A percentile compares a stretch with the other conserved stretches of the same genome.
phyloP scores from a whole-genome alignment of 2,888 invertebrate genomes.

The Heliothis peltigera region DNA sequence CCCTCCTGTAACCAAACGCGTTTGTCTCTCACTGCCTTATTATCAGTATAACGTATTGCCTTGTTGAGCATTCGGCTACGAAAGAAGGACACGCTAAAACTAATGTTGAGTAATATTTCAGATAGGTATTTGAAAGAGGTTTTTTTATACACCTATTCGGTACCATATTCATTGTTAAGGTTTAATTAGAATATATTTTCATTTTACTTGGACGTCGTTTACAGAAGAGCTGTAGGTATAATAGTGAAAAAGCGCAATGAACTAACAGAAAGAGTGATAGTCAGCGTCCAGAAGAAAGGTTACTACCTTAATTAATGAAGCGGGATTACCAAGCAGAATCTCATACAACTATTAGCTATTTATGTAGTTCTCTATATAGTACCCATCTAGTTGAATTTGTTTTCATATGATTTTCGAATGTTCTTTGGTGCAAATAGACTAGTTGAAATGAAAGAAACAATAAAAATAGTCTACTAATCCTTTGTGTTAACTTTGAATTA shows the following conservation, averaged over 20 bases:
- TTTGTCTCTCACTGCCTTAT: slow-evolving; percentile 61
- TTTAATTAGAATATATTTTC: background rate
- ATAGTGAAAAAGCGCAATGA: background rate
- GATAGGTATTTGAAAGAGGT: background rate
- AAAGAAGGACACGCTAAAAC: slow-evolving; percentile 12
- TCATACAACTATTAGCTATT: too few relatives aligned
- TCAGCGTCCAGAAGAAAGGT: background rate
- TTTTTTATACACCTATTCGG: background rate
- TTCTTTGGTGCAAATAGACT: background rate
- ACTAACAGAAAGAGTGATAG: background rate
- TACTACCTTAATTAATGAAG: background rate
- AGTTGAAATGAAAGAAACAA: too few relatives aligned
- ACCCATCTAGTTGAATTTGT: background rate
- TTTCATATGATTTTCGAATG: slow-evolving; percentile 11
- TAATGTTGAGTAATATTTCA: background rate
- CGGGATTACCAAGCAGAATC: slow-evolving; percentile 31
- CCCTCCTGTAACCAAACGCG: slow-evolving; percentile 92
- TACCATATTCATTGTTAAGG: too few relatives aligned
- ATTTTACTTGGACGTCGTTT: too few relatives aligned
- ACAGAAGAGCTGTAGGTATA: too few relatives aligned
- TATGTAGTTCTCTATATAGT: too few relatives aligned
- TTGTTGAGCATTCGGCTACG: slow-evolving; percentile 5
- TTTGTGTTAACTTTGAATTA: background rate
- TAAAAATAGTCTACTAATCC: slow-evolving; percentile 21
- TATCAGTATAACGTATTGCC: slow-evolving; percentile 43